phyloP scores from a whole-genome alignment of 2,888 invertebrate species.

The Diabrotica balteata region DNA sequence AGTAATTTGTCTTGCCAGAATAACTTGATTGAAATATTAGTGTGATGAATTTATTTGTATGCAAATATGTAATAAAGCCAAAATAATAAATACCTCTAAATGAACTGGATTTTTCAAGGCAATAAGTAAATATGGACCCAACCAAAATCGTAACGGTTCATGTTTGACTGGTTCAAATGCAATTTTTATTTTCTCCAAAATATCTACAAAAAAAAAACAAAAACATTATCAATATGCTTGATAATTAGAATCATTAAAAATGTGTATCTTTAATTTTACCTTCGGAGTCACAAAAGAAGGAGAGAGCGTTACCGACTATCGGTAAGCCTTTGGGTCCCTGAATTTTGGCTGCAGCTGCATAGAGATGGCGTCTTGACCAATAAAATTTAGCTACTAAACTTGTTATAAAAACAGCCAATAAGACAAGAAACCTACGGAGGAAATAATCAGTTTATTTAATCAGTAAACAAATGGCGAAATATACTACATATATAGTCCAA shows the following conservation, averaged over 20 bases:
- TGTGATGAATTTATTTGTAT: too few species aligned
- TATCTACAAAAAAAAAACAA: conserved; percentile 36
- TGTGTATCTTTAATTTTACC: conserved; percentile 30
- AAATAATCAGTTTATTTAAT: not conserved
- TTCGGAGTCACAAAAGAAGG: conserved; percentile 41
- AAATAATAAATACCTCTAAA: conserved; percentile 39
- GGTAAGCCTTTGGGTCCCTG: conserved; percentile 41
- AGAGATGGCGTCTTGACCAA: conserved; percentile 38
- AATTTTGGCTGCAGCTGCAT: conserved; percentile 37
- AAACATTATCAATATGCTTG: not conserved
- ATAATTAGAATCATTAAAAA: not conserved
- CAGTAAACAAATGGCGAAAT: not conserved
- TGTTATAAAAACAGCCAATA: conserved; percentile 2
- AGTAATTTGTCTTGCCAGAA: too few species aligned
- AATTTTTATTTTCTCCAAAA: conserved; percentile 34
- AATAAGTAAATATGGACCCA: conserved; percentile 43
- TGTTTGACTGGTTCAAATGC: conserved; percentile 25
- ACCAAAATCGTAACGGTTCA: conserved; percentile 44
- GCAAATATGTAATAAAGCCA: too few species aligned
- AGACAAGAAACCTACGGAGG: conserved; percentile 24
- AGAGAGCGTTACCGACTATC: conserved; percentile 42
- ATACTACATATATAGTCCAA: not conserved
- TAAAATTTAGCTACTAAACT: conserved; percentile 21
- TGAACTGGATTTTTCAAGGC: conserved; percentile 42
- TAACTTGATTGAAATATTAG: too few species aligned